phyloP scores from a whole-genome alignment of 2,797 vertebrate genomes.

The Vespertilio murinus region DNA sequence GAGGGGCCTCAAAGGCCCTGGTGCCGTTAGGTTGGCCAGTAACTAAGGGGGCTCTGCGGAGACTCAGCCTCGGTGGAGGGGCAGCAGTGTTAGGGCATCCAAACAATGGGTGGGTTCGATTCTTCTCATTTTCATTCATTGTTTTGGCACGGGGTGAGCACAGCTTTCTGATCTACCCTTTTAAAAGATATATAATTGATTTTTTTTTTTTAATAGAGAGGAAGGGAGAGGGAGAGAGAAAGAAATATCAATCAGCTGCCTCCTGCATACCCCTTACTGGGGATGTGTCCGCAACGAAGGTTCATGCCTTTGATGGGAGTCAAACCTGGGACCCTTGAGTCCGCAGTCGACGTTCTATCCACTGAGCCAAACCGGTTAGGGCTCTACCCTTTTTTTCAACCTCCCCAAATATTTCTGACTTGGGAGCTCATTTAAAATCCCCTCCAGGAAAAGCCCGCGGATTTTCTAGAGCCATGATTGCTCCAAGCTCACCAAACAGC shows the following conservation, averaged over 20 bases:
- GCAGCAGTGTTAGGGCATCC: neutral
- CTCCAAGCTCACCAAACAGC: neutral
- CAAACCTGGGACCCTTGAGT: too few relatives aligned
- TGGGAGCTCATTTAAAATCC: neutral
- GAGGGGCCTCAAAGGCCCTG: neutral
- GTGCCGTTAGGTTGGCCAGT: neutral
- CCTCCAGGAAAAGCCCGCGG: neutral
- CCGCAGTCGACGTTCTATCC: too few relatives aligned
- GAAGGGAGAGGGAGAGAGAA: too few relatives aligned
- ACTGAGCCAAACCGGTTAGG: too few relatives aligned
- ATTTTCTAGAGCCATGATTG: fast-evolving
- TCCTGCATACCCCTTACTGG: too few relatives aligned
- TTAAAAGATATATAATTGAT: too few relatives aligned
- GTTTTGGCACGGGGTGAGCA: neutral
- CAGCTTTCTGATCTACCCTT: neutral
- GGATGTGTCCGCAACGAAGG: too few relatives aligned
- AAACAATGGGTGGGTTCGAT: neutral
- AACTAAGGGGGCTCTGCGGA: neutral
- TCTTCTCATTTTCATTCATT: neutral
- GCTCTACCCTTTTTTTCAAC: neutral
- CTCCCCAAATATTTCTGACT: neutral
- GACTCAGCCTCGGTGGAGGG: neutral
- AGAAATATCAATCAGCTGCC: too few relatives aligned
- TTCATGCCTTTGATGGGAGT: too few relatives aligned
- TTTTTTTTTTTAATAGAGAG: too few relatives aligned